Conservation (phyloP, 2,113 vertebrate species). For the Hippocampus barbouri region DNA sequence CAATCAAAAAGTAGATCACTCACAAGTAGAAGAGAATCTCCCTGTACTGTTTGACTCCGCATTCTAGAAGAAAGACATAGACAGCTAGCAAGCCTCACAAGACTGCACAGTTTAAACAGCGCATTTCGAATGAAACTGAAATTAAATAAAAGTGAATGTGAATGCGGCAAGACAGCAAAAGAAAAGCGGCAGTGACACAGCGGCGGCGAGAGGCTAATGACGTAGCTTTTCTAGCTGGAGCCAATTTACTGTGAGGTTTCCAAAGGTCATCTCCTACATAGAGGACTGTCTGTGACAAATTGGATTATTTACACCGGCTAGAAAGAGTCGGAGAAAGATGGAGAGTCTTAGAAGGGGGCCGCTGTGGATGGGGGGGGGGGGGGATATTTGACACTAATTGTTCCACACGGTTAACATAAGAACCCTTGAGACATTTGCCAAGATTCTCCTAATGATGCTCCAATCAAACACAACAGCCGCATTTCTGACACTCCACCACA, state of each 20-base stretch:
- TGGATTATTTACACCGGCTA: conserved; percentile 61
- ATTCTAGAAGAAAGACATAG: conserved; percentile 6
- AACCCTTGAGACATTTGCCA: conserved; percentile 48
- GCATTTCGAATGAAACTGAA: conserved; percentile 51
- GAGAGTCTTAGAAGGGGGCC: conserved; percentile 13
- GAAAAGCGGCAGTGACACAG: conserved; percentile 30
- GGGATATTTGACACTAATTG: conserved; percentile 45
- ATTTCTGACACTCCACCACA: conserved; percentile 7
- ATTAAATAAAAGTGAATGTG: conserved; percentile 46
- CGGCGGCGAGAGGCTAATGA: conserved; percentile 52
- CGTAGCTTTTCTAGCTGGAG: conserved; percentile 45
- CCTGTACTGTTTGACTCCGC: not conserved
- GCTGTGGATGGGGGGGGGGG: conserved; percentile 4
- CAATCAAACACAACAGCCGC: conserved; percentile 32
- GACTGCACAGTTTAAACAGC: conserved; percentile 47
- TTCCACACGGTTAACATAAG: conserved; percentile 38
- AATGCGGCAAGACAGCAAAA: conserved; percentile 25
- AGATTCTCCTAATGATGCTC: conserved; percentile 36
- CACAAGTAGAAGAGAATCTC: not conserved
- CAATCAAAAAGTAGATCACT: conserved; percentile 1
- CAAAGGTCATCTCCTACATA: conserved; percentile 63
- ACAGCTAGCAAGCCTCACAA: conserved; percentile 24
- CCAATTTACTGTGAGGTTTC: conserved; percentile 65
- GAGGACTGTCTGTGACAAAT: conserved; percentile 66
- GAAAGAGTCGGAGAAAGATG: conserved; percentile 31